phyloP scores from a whole-genome alignment of 2,113 vertebrate genomes.

The Mobula birostris region DNA sequence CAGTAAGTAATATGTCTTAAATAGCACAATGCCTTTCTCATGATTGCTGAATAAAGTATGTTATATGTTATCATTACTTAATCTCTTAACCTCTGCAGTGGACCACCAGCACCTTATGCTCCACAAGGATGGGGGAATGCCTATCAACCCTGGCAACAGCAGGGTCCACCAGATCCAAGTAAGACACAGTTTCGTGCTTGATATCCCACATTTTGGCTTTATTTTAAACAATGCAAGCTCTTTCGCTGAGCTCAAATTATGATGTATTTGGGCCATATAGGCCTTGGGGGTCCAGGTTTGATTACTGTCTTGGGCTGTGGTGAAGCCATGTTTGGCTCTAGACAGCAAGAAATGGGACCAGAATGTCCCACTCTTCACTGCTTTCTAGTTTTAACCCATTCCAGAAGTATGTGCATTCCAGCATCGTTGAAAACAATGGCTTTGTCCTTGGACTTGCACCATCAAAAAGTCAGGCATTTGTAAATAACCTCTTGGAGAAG shows the following conservation, averaged over 20 bases:
- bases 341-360: not conserved
- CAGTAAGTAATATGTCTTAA: conserved; percentile 69
- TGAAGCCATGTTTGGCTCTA: not conserved
- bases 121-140: conserved; percentile 96
- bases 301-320: not conserved
- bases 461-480: not conserved
- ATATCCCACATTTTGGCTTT: not conserved
- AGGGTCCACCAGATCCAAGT: conserved; percentile 93
- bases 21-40: not conserved
- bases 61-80: not conserved
- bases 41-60: not conserved
- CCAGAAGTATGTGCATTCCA: not conserved
- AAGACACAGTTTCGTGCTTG: conserved; percentile 43
- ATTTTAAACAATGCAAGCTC: conserved; percentile 15
- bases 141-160: conserved; percentile 93
- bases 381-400: not conserved
- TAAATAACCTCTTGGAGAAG: not conserved
- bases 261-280: not conserved
- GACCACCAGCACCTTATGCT: conserved; percentile 89
- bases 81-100: conserved; percentile 55
- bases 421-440: not conserved
- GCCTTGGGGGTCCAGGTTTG: not conserved
- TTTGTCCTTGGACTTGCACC: not conserved
- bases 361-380: not conserved
- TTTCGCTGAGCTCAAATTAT: not conserved